Evolutionary conservation across 2,113 vertebrate genomes (phyloP).

Genomic region (Loxodonta africana): DNA sequence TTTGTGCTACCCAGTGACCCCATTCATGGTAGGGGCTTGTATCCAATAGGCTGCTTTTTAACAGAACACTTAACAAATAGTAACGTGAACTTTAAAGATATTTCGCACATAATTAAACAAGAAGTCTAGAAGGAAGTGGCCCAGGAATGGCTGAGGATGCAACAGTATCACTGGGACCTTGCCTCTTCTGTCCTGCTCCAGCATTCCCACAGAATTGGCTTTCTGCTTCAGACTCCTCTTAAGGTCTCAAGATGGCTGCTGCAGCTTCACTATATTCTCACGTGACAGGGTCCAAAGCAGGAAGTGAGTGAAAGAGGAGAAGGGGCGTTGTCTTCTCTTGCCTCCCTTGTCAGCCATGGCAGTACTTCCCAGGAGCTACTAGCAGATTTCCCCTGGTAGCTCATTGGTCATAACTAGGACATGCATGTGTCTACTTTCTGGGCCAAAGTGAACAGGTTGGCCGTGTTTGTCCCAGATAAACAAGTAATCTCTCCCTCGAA

Average conservation of each 20-base stretch:
- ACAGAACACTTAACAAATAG: neutral
- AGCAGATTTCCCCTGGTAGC: neutral
- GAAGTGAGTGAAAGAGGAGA: neutral
- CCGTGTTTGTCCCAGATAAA: neutral
- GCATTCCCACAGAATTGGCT: neutral
- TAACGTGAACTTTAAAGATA: neutral
- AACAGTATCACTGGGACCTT: too few relatives aligned
- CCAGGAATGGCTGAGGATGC: neutral
- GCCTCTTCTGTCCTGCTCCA: too few relatives aligned
- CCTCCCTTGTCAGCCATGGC: neutral
- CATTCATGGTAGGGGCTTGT: neutral
- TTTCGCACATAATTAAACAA: neutral
- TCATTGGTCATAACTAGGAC: neutral
- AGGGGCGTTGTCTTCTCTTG: neutral
- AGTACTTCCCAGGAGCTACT: neutral
- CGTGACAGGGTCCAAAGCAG: fast-evolving
- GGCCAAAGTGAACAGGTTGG: neutral
- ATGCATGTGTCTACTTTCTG: neutral
- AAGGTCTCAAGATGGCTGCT: neutral
- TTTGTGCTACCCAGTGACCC: too few relatives aligned
- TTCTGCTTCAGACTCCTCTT: neutral
- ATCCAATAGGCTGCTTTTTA: neutral
- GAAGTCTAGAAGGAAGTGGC: neutral
- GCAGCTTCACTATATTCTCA: too few relatives aligned
- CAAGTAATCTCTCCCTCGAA: neutral